Conservation (phyloP, 2,113 vertebrate species). For the Zeus faber region DNA sequence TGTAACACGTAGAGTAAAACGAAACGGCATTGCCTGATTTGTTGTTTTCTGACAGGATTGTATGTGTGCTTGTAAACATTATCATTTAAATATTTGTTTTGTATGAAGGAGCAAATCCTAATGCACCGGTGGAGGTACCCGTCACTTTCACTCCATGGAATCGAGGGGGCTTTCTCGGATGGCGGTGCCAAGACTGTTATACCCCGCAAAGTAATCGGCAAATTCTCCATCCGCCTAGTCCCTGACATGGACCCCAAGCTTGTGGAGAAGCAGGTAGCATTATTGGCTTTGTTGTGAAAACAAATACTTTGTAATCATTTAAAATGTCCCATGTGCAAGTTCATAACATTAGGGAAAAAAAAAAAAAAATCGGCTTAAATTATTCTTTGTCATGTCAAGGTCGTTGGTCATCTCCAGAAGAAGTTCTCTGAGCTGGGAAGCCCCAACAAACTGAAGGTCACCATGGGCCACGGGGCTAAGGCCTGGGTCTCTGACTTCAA, state of each 20-base stretch:
- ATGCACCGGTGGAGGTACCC: slow-evolving; percentile 97
- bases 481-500: slow-evolving; percentile 97
- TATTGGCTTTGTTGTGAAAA: no score
- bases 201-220: slow-evolving; percentile 91
- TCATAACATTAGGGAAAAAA: no score
- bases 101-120: slow-evolving; percentile 81
- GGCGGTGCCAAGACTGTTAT: slow-evolving; percentile 91
- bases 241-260: slow-evolving; percentile 90
- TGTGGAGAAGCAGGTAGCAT: slow-evolving; percentile 82
- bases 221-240: slow-evolving; percentile 95
- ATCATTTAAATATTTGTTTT: background rate
- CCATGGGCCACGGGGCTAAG: slow-evolving; percentile 86
- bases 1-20: no score
- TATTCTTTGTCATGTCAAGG: slow-evolving; percentile 70
- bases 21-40: no score
- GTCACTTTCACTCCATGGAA: slow-evolving; percentile 96
- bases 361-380: background rate
- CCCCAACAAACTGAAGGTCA: slow-evolving; percentile 88
- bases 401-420: slow-evolving; percentile 78
- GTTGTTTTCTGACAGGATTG: no score
- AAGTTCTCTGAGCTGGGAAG: slow-evolving; percentile 83
- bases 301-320: no score
- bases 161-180: slow-evolving; percentile 92
- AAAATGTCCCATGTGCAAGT: no score
- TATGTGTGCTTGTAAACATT: no score